These are phyloP conservation scores for Heptranchias perlo DNA, from an alignment of 2,113 vertebrate species.

Conservation along the genomic window DNA sequence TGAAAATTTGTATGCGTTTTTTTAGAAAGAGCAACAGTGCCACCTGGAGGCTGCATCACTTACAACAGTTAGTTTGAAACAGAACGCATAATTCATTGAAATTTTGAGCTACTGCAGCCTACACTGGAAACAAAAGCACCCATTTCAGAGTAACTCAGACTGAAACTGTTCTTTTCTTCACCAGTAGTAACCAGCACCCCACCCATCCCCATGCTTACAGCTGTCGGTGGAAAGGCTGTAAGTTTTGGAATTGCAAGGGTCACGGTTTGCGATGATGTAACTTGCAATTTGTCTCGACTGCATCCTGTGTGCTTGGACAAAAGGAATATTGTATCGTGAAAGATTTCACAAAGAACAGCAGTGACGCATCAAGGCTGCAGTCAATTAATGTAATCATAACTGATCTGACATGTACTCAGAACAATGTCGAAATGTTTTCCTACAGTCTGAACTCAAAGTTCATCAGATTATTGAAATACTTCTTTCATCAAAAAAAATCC, in stretches of 20 bases:
- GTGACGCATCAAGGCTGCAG: not conserved
- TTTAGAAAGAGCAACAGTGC: not conserved
- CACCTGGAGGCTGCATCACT: not conserved
- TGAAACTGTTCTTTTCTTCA: not conserved
- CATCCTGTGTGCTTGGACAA: not conserved
- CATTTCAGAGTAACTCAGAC: not conserved
- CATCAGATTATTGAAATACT: not conserved
- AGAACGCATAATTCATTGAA: not conserved
- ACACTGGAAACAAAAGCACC: not conserved
- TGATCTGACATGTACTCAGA: constrained; percentile 12
- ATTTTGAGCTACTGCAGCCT: not conserved
- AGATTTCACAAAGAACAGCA: not conserved
- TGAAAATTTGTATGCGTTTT: not conserved
- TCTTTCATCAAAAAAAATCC: not conserved
- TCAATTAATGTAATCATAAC: not conserved
- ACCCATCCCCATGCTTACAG: not conserved
- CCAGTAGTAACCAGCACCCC: too few species aligned
- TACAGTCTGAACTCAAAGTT: not conserved
- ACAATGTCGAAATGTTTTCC: constrained; percentile 7
- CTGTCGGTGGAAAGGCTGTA: too few species aligned
- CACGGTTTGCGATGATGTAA: not conserved
- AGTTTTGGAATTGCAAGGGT: not conserved
- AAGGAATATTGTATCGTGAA: not conserved
- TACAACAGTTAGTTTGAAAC: not conserved
- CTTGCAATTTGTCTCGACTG: not conserved